Evolutionary conservation across 2,888 invertebrate species (phyloP).

Genomic region (Noctua janthina): DNA sequence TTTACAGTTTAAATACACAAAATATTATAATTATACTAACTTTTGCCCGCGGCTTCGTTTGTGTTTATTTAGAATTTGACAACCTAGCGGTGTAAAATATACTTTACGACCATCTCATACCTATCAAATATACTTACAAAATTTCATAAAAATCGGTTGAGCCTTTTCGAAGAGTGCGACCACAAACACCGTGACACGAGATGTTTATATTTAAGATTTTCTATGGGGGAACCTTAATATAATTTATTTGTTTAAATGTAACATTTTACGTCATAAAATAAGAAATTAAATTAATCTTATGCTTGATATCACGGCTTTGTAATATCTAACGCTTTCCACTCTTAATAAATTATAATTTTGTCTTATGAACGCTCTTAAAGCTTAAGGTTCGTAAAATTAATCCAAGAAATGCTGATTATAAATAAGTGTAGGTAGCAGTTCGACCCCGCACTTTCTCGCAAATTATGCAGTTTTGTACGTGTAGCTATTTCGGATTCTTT

Average conservation of each 20-base stretch:
- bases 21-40: not conserved
- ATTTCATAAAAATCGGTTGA: too few species aligned
- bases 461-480: conserved; percentile 50
- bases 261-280: not conserved
- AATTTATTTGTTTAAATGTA: not conserved
- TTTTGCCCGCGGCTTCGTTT: too few species aligned
- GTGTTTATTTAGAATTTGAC: too few species aligned
- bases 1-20: conserved; percentile 5
- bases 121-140: too few species aligned
- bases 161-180: too few species aligned
- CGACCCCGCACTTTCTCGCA: conserved; percentile 22
- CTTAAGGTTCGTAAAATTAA: conserved; percentile 39
- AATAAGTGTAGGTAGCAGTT: conserved; percentile 31
- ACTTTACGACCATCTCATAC: too few species aligned
- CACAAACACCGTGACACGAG: too few species aligned
- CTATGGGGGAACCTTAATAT: too few species aligned
- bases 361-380: conserved; percentile 38
- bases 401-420: conserved; percentile 43
- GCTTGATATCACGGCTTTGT: conserved; percentile 19
- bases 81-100: too few species aligned
- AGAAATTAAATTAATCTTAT: conserved; percentile 5
- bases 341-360: conserved; percentile 45
- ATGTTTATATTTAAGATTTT: too few species aligned
- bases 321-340: conserved; percentile 39
- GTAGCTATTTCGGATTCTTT: conserved; percentile 38